Evolutionary conservation across 2,888 invertebrate species (phyloP).

Genomic region (Eupithecia vulgata): DNA sequence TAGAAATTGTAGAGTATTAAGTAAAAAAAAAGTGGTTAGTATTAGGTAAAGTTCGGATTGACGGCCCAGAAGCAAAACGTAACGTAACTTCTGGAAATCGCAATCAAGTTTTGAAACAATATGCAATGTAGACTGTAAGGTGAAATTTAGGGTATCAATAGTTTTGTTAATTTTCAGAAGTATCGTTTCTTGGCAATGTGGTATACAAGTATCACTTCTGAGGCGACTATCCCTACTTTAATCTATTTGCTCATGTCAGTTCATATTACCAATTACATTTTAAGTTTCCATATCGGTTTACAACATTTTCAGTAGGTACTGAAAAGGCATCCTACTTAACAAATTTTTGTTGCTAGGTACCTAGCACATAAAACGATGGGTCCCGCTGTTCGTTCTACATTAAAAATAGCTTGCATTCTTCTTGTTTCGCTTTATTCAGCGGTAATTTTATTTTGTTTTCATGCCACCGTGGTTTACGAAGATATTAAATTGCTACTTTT

Average conservation of each 20-base stretch:
- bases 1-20: too few species aligned
- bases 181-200: background rate
- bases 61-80: too few species aligned
- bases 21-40: too few species aligned
- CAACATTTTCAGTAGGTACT: background rate
- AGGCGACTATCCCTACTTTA: background rate
- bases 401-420: constrained; percentile 83
- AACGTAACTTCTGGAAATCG: background rate
- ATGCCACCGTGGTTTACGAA: constrained; percentile 59
- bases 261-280: background rate
- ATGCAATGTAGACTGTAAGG: background rate
- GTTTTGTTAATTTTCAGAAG: background rate
- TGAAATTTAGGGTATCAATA: background rate
- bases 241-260: background rate
- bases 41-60: too few species aligned
- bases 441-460: constrained; percentile 68
- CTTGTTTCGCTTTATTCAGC: constrained; percentile 72
- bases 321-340: background rate
- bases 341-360: constrained; percentile 51
- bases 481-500: constrained; percentile 68
- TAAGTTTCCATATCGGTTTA: background rate
- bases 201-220: background rate
- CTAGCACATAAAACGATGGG: constrained; percentile 66
- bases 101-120: background rate
- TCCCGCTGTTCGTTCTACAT: constrained; percentile 70